Evolutionary conservation across 2,113 vertebrate species (phyloP), one percentile per base, ranked within the genome.

Genomic region (Aegotheles bennettii): DNA sequence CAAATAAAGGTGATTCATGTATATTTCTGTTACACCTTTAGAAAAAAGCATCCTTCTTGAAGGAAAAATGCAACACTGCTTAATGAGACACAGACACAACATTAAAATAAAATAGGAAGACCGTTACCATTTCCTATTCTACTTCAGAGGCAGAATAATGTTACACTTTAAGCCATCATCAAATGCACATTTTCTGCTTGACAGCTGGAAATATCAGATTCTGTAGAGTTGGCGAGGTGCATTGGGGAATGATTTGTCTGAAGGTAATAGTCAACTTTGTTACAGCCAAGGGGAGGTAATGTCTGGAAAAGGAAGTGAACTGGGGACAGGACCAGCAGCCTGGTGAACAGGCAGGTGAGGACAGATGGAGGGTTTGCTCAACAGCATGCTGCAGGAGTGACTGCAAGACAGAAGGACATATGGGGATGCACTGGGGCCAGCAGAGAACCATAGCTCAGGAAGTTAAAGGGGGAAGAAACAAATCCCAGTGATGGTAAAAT

Each of bases 71-170:
- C 45, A 88, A 59, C 29, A 14, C 26, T 77, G 42, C 42, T 83
- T 95, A 88, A 90, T 85, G 67, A 95, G 87, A 77, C 75, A 79
- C 71, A 77, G 78, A 25, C 16, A 63, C 23, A n/a, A 45, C 70
- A 74, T 94, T 91, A 94, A 94, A 93, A 93, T 90, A 76, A 73
- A 91, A 56, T 80, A 86, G 84, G 28, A 69, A 69, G 60, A 8
- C 59, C 76, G 48, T 93, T 91, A 84, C 23, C 33, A 17, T 90
- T 84, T 47, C n/a, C 38, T 85, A 13, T 56, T 88, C 90, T 70
- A 84, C 90, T 83, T 88, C 69, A 83, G 84, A 90, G 82, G 56
- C 28, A 9, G 54, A 70, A 54, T 76, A 87, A 78, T 79, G 48
- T 70, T 71, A 29, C 28, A 67, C 54, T 89, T 89, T 42, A 95